These are phyloP conservation scores for Thalassaphorura encarpata DNA, from an alignment of 1,140 invertebrate species.

Conservation along the genomic window DNA sequence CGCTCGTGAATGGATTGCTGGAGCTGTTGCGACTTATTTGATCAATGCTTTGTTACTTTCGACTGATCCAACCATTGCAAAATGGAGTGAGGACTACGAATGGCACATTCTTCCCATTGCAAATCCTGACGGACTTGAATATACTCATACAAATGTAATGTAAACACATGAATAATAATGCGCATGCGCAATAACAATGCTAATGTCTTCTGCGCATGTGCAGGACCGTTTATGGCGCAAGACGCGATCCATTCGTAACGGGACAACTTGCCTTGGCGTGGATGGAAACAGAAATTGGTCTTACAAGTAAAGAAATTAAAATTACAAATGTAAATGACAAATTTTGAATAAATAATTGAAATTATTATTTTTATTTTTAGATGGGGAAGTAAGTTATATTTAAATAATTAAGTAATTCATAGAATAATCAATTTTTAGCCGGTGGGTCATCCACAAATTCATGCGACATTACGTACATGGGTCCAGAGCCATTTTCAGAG, in stretches of 20 bases:
- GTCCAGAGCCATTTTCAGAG: constrained; percentile 75
- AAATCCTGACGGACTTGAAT: constrained; percentile 60
- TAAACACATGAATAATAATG: neutral
- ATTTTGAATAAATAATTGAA: too few relatives aligned
- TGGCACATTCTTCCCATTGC: constrained; percentile 64
- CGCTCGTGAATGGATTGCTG: constrained; percentile 55
- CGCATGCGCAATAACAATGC: neutral
- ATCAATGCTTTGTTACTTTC: constrained; percentile 40
- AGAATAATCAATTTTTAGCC: constrained; percentile 36
- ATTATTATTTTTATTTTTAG: constrained; percentile 55
- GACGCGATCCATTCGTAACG: constrained; percentile 39
- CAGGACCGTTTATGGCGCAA: constrained; percentile 61
- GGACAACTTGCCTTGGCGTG: constrained; percentile 45
- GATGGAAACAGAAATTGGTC: constrained; percentile 73
- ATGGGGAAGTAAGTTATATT: neutral
- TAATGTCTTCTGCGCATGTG: neutral
- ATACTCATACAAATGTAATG: constrained; percentile 20
- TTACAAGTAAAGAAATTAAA: too few relatives aligned
- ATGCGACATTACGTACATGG: constrained; percentile 79
- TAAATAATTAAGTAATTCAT: neutral
- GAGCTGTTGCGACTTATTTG: constrained; percentile 46
- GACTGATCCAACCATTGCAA: neutral
- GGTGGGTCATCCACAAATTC: constrained; percentile 70
- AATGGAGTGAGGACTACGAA: constrained; percentile 59
- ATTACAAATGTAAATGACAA: too few relatives aligned